Evolutionary conservation across 2,888 invertebrate genomes (phyloP), one percentile per base, ranked within the genome.

Genomic region (Tipula confusa): DNA sequence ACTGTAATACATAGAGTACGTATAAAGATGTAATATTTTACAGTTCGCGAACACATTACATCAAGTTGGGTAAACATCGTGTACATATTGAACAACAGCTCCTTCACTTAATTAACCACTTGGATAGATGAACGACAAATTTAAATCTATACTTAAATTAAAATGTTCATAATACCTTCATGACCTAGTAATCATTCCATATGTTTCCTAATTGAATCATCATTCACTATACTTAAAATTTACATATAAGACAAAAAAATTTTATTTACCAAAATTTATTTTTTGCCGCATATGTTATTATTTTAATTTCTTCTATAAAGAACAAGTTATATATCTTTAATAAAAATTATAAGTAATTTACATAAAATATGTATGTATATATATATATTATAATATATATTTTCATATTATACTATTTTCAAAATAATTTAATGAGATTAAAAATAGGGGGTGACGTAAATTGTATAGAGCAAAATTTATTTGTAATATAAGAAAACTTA

Each of bases 401-500:
- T n/a, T n/a, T 7, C 24, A 24, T 64, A 24, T 64, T 64, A 64
- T 64, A 24, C 24, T 64, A 64, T 64, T 64, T 24, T 24, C 1
- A 64, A 64, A 64, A 64, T 64, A 64, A 24, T 64, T 11, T 64
- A 24, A 64, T 64, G 24, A 64, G 64, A 64, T 64, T 64, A 64
- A 64, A 64, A 64, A 9, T 24, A 24, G 24, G 64, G n/a, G 24
- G 7, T 64, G 64, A 64, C 24, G 64, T 43, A n/a, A n/a, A 43
- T n/a, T 43, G 4, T n/a, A n/a, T 64, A 24, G 64, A 64, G 24
- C 1, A 24, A 64, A 24, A 64, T 64, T 64, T 64, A 64, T 64
- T 64, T 64, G 24, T 64, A 24, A 64, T 64, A 64, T n/a, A 31
- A 64, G 64, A 64, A 64, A 64, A 64, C 64, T 64, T 64, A 64